Base-by-base conservation (phyloP, 2,888 invertebrate genomes). In the Drosophila anomalipes region DNA sequence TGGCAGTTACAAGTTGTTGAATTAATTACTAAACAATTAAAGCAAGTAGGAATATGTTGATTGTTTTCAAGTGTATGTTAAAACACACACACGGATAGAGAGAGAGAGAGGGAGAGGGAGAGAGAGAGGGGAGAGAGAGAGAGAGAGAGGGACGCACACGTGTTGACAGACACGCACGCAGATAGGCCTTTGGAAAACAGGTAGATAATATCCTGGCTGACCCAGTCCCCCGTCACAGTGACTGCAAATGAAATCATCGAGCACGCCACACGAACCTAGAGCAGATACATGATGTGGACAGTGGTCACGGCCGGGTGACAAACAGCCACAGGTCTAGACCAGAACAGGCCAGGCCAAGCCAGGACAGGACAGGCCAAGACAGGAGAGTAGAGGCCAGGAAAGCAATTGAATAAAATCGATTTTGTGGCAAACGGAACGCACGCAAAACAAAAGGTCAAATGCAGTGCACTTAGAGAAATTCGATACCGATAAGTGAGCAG, bases 211-310 rank as follows among this genome's bases (percentile, higher is more conserved):
- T 57, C 39, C 57, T 57, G 26, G 32, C 51, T 56, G 37, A 33
- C 51, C 70, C 39, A 68, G 53, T 30, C 54, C 28, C 37, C 32
- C 37, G 52, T 41, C 70, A 57, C 59, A 74, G 79, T 64, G 39
- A 28, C 74, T 63, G 70, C 88, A 89, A 89, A 86, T 86, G 88
- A 86, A 86, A 89, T 86, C 86, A 86, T 86, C 86, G 88, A 73
- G 75, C 67, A 28, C 49, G 62, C 59, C 35, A 49, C 44, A 51
- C 54, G 53, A 56, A 51, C 57, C 37, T 47, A 1, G 28, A 10
- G 19, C 33, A 35, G 51, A 63, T 44, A 59, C n/a, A 69, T 44
- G 37, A 57, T 53, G 66, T 58, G 56, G 33, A 70, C 70, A 81
- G 77, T 84, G 86, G 85, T 86, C 86, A 82, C 84, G 86, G 86